Evolutionary conservation across 2,797 vertebrate genomes (phyloP).

Genomic region (Eulemur rubriventer): DNA sequence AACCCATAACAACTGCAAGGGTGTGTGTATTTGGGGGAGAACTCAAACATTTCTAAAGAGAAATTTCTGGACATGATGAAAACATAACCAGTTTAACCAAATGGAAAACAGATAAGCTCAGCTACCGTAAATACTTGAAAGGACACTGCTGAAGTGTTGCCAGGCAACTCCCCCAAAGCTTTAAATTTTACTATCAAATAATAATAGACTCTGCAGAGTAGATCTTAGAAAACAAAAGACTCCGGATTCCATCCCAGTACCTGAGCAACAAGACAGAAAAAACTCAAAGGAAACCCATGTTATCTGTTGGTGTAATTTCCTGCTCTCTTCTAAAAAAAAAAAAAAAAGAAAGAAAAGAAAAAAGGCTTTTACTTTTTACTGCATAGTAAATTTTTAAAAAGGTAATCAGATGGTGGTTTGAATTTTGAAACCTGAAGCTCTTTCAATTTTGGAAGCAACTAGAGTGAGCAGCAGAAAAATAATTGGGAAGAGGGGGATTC

Average conservation of each 20-base stretch:
- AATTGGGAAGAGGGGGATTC: neutral
- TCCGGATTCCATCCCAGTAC: neutral
- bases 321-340: neutral
- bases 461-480: neutral
- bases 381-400: neutral
- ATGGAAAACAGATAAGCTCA: neutral
- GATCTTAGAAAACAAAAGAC: slow-evolving; percentile 32
- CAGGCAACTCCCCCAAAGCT: neutral
- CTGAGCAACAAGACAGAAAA: neutral
- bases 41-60: neutral
- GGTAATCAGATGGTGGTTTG: neutral
- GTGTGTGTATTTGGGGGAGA: neutral
- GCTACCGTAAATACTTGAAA: neutral
- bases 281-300: neutral
- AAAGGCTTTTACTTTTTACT: neutral
- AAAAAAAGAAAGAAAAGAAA: neutral
- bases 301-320: neutral
- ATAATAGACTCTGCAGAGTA: slow-evolving; percentile 36
- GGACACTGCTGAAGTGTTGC: slow-evolving; percentile 29
- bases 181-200: slow-evolving; percentile 41
- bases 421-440: neutral
- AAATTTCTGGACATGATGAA: neutral
- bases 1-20: neutral
- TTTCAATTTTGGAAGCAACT: neutral
- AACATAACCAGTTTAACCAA: slow-evolving; percentile 5